phyloP scores from a whole-genome alignment of 2,888 invertebrate genomes.

The Hyposoter dolosus region DNA sequence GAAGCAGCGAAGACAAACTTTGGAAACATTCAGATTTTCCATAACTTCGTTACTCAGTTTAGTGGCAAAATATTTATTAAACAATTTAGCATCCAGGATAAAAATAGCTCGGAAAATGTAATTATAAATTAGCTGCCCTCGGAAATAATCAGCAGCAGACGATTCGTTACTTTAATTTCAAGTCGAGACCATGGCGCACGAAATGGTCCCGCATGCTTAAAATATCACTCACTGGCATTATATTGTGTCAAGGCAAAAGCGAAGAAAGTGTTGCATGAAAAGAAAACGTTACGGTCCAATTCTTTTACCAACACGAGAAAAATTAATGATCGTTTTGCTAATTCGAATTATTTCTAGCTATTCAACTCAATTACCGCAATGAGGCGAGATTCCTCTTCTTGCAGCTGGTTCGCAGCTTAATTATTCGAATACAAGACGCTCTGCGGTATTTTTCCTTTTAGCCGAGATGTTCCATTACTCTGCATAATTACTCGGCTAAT shows the following conservation, averaged over 20 bases:
- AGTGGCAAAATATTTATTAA: too few relatives aligned
- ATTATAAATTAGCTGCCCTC: too few relatives aligned
- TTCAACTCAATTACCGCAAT: background rate
- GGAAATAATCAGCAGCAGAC: too few relatives aligned
- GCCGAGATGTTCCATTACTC: background rate
- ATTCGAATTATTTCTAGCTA: background rate
- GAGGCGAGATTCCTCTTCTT: background rate
- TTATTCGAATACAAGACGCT: background rate
- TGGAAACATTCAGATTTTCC: too few relatives aligned
- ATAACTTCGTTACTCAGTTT: too few relatives aligned
- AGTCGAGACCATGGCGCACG: background rate
- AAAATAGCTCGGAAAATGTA: too few relatives aligned
- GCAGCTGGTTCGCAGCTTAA: background rate
- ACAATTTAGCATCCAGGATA: too few relatives aligned
- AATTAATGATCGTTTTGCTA: background rate
- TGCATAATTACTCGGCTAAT: background rate
- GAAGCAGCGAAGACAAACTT: too few relatives aligned
- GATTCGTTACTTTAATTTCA: background rate
- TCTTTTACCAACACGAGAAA: background rate
- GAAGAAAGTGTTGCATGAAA: background rate
- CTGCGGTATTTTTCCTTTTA: background rate
- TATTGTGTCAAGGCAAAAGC: background rate
- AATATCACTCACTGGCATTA: background rate
- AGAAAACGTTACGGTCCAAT: background rate
- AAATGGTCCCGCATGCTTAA: background rate